These are phyloP conservation scores for Ametastegia equiseti DNA, from an alignment of 2,888 invertebrate genomes.

Conservation along the genomic window DNA sequence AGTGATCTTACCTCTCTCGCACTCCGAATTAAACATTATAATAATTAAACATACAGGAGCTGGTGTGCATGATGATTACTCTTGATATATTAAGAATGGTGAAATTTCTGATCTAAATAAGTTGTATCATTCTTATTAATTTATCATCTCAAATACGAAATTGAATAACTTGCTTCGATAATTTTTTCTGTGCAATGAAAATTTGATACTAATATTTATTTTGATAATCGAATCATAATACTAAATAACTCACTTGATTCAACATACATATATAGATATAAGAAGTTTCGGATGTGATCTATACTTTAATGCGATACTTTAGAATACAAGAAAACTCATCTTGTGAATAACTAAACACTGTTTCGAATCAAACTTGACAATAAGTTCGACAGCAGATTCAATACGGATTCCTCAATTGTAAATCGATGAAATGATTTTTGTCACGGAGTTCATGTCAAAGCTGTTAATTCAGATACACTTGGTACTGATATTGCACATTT, in stretches of 20 bases:
- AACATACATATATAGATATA: too few species aligned
- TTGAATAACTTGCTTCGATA: neutral
- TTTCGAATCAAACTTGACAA: neutral
- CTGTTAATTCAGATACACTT: neutral
- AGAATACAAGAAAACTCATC: neutral
- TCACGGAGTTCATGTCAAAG: neutral
- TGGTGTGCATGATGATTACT: slow-evolving; percentile 4
- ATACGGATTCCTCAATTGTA: neutral
- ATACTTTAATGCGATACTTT: neutral
- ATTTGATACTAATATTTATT: neutral
- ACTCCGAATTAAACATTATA: neutral
- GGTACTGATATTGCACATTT: neutral
- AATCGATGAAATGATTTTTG: neutral
- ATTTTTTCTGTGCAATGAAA: neutral
- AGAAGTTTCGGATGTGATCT: neutral
- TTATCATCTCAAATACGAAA: neutral
- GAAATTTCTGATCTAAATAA: neutral
- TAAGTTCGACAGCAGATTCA: neutral
- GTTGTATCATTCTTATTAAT: neutral
- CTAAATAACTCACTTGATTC: too few species aligned
- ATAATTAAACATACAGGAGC: neutral
- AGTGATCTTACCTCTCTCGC: neutral
- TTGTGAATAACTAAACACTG: too few species aligned
- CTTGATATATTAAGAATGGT: neutral
- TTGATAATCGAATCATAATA: neutral